A percentile compares a stretch with the other conserved stretches of the same genome.
Evolutionary conservation across 2,888 invertebrate genomes (phyloP).

Genomic region (Drosophila suboccidentalis): DNA sequence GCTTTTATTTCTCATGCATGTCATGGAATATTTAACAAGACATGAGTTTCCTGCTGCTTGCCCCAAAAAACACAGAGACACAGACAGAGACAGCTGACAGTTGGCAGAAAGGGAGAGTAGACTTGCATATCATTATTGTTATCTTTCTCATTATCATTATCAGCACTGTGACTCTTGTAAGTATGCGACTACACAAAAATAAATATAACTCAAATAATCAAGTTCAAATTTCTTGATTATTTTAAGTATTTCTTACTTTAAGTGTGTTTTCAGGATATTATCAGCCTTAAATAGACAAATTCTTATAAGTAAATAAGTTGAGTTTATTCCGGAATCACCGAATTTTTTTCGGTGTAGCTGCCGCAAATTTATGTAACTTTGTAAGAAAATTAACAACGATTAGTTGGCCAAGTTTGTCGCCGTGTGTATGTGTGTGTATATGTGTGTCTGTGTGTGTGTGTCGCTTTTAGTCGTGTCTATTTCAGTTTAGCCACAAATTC

Average conservation of each 20-base stretch:
- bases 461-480: slow-evolving; percentile 19
- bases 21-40: slow-evolving; percentile 61
- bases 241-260: no score
- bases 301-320: no score
- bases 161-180: slow-evolving; percentile 5
- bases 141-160: slow-evolving; percentile 5
- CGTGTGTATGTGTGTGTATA: slow-evolving; percentile 6
- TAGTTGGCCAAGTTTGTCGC: slow-evolving; percentile 7
- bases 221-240: no score
- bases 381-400: slow-evolving; percentile 10
- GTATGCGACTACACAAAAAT: background rate
- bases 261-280: no score
- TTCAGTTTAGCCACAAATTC: slow-evolving; percentile 18
- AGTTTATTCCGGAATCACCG: no score
- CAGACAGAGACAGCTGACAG: slow-evolving; percentile 5
- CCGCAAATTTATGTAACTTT: slow-evolving; percentile 2
- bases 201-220: no score
- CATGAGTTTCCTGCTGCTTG: slow-evolving; percentile 56
- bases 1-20: slow-evolving; percentile 58
- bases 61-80: slow-evolving; percentile 16
- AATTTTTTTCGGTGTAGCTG: background rate
- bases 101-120: slow-evolving; percentile 26
- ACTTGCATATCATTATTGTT: slow-evolving; percentile 45
- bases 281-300: no score
- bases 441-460: slow-evolving; percentile 1